Conservation (phyloP, 1,140 invertebrate species). For the Choristoneura fumiferana region DNA sequence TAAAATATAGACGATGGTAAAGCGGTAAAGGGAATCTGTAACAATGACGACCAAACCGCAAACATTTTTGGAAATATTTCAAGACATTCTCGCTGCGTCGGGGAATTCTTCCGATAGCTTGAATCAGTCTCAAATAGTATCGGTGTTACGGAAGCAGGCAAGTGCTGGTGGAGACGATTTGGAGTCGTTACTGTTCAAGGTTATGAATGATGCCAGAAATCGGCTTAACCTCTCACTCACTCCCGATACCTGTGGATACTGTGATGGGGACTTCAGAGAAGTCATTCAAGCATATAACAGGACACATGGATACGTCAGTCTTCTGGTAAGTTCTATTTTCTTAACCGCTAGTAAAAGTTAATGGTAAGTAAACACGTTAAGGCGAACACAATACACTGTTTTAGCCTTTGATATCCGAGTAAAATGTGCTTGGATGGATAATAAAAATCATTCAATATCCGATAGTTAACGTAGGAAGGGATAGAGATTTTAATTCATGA, state of each 20-base stretch:
- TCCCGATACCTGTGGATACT: conserved; percentile 59
- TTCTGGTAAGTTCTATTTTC: conserved; percentile 58
- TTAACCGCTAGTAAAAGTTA: too few species aligned
- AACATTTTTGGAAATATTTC: conserved; percentile 61
- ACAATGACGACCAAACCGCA: conserved; percentile 67
- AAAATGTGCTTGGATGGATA: too few species aligned
- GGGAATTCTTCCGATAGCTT: conserved; percentile 56
- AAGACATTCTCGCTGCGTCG: conserved; percentile 60
- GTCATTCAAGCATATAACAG: conserved; percentile 58
- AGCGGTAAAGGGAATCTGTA: conserved; percentile 3
- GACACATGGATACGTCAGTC: conserved; percentile 68
- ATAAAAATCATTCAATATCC: too few species aligned
- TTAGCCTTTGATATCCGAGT: too few species aligned
- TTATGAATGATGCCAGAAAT: conserved; percentile 55
- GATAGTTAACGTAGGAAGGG: too few species aligned
- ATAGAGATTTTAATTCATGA: too few species aligned
- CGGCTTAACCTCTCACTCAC: conserved; percentile 51
- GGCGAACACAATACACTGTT: too few species aligned
- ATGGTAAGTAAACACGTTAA: too few species aligned
- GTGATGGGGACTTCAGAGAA: conserved; percentile 61
- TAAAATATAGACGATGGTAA: neutral
- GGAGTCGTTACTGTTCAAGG: conserved; percentile 51
- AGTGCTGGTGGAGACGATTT: conserved; percentile 44
- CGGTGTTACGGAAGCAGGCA: conserved; percentile 54
- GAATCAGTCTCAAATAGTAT: conserved; percentile 60